These are phyloP conservation scores for Aphaenogaster floridana DNA, from an alignment of 1,140 invertebrate species.

Conservation along the genomic window DNA sequence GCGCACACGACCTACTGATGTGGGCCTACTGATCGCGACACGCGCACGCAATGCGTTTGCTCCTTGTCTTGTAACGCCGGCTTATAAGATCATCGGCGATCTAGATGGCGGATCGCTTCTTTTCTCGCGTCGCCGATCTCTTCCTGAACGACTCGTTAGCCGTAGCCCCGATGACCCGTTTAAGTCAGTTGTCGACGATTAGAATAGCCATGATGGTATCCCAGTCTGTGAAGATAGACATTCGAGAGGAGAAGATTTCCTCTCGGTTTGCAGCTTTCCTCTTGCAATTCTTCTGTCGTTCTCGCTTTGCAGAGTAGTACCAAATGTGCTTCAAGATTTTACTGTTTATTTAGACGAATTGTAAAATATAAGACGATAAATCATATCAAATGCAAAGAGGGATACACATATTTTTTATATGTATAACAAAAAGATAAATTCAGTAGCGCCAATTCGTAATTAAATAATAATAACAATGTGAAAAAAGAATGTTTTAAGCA, in stretches of 20 bases:
- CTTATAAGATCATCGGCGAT: slow-evolving; percentile 50
- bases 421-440: background rate
- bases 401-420: background rate
- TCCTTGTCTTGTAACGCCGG: slow-evolving; percentile 41
- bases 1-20: slow-evolving; percentile 56
- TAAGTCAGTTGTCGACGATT: slow-evolving; percentile 24
- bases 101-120: slow-evolving; percentile 69
- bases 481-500: background rate
- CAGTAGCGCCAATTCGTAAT: background rate
- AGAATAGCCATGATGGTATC: slow-evolving; percentile 47
- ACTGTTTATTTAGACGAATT: background rate
- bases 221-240: background rate
- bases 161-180: slow-evolving; percentile 17
- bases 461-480: background rate
- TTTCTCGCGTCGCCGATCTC: slow-evolving; percentile 57
- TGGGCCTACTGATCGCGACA: slow-evolving; percentile 73
- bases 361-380: background rate
- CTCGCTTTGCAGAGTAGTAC: background rate
- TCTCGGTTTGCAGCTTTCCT: background rate
- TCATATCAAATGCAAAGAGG: background rate
- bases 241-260: background rate
- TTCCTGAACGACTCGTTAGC: slow-evolving; percentile 38
- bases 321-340: background rate
- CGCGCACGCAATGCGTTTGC: slow-evolving; percentile 70
- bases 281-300: background rate